Evolutionary conservation across 2,888 invertebrate genomes (phyloP).

Genomic region (Geophilus truncorum): DNA sequence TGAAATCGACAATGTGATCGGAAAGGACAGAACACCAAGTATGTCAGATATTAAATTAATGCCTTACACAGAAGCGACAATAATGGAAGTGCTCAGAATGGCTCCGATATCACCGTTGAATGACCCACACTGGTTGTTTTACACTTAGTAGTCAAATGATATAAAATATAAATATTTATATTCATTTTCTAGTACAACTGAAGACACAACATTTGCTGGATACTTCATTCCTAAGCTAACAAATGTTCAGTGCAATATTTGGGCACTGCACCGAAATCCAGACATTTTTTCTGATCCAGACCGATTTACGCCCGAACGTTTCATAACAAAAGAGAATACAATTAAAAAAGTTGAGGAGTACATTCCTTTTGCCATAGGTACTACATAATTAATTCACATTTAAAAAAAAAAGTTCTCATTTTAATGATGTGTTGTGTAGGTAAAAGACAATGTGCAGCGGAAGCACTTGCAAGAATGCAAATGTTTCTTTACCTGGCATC

Average conservation of each 20-base stretch:
- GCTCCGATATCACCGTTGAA: not conserved
- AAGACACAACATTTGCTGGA: not conserved
- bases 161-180: not conserved
- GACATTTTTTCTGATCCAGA: not conserved
- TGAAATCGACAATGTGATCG: not conserved
- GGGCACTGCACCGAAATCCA: conserved; percentile 20
- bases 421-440: not conserved
- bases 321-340: not conserved
- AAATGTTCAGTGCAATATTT: not conserved
- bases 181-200: not conserved
- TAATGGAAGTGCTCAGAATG: not conserved
- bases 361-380: not conserved
- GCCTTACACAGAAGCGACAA: not conserved
- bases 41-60: not conserved
- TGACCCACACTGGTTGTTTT: not conserved
- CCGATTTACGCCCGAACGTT: not conserved
- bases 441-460: not conserved
- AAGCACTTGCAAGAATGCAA: conserved; percentile 10
- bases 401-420: not conserved
- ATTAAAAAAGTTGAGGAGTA: not conserved
- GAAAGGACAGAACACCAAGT: not conserved
- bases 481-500: not conserved
- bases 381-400: not conserved
- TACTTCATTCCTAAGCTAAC: conserved; percentile 12
- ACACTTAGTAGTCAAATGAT: not conserved